These are phyloP conservation scores for Oryzias woworae DNA, from an alignment of 2,113 vertebrate genomes.

Conservation along the genomic window DNA sequence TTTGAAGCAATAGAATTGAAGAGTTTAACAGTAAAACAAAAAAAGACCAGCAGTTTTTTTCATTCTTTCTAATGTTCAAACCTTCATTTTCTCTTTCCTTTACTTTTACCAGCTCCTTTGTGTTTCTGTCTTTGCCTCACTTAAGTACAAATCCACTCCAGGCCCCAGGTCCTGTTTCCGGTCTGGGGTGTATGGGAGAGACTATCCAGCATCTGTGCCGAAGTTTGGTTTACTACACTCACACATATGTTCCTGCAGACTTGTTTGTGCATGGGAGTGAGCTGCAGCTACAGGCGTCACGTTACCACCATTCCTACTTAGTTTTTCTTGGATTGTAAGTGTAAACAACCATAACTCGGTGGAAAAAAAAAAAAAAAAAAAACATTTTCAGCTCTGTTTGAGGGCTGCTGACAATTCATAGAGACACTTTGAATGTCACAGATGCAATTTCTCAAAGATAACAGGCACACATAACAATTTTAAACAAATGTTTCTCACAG, in stretches of 20 bases:
- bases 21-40: conserved; percentile 8
- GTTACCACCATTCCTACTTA: conserved; percentile 17
- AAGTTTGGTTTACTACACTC: conserved; percentile 39
- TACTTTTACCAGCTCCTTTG: conserved; percentile 7
- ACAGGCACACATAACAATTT: neutral
- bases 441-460: conserved; percentile 2
- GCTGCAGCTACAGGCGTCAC: neutral
- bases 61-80: neutral
- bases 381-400: too few species aligned
- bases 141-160: neutral
- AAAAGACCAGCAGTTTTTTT: conserved; percentile 4
- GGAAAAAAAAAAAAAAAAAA: too few species aligned
- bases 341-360: conserved; percentile 15
- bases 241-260: conserved; percentile 17
- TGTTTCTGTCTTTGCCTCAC: conserved; percentile 19
- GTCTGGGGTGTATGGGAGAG: conserved; percentile 38
- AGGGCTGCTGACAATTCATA: too few species aligned
- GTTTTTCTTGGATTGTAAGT: conserved; percentile 10
- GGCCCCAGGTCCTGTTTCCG: conserved; percentile 51
- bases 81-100: conserved; percentile 2
- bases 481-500: too few species aligned
- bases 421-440: too few species aligned
- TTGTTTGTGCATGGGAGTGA: conserved; percentile 15
- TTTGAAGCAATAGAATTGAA: conserved; percentile 2
- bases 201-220: conserved; percentile 37